Evolutionary conservation across 2,113 vertebrate genomes (phyloP), one percentile per base, ranked within the genome.

Genomic region (Anolis carolinensis): DNA sequence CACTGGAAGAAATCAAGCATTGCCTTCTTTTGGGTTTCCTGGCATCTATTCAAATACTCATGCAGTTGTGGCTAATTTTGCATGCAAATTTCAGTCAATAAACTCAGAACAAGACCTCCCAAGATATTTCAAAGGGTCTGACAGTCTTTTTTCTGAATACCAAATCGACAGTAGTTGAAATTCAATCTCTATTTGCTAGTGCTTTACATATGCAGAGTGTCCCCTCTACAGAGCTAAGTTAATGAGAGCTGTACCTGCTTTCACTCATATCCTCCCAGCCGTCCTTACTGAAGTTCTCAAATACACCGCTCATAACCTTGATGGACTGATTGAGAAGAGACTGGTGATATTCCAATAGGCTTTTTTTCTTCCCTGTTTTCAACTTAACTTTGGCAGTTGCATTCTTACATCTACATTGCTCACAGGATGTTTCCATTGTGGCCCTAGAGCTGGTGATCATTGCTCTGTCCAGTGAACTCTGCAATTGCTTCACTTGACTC

Each of bases 61-160:
- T 96, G 96, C 97, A 98, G 97, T 97, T 97, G 97, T 98, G 97
- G 98, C 98, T 98, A 99, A 98, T 99, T 99, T 97, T 96, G 96
- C 97, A 99, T 99, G 98, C 98, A 99, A 99, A 99, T 99, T 99
- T 98, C 97, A 99, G 98, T 99, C 98, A 99, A 99, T 99, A 98
- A 99, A 97, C 98, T 98, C 96, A 97, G 95, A 99, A 98, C 98
- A 97, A 98, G 98, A 98, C 98, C 96, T 99, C 98, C 98, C 98
- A 98, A 97, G 98, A 98, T 98, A 98, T 98, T 99, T 98, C 97
- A 97, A 97, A 98, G 97, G 97, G 98, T 99, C 97, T 98, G 97
- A 99, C 98, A 98, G 97, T 96, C 95, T 95, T 97, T 97, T 97
- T 98, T 98, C 97, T 97, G 98, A 98, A 99, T 99, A 99, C 97